A percentile compares a stretch with the other conserved stretches of the same genome.
phyloP scores from a whole-genome alignment of 2,888 invertebrate genomes.

The Drosophila colorata region DNA sequence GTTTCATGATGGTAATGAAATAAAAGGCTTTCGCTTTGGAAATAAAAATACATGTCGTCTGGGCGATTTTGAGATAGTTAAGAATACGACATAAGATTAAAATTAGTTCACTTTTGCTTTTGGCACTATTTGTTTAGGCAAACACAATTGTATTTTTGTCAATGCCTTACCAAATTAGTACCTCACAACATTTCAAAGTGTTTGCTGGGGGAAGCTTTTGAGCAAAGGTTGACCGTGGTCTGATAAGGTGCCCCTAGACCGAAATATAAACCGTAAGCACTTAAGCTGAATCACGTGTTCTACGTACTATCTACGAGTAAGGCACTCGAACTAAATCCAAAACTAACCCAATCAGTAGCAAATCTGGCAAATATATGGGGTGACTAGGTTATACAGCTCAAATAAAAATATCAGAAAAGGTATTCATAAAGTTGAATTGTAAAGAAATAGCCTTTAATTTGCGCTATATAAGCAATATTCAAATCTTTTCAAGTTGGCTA shows the following conservation, averaged over 20 bases:
- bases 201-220: neutral
- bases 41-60: too few species aligned
- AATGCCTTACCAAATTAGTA: neutral
- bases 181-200: neutral
- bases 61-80: too few species aligned
- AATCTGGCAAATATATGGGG: neutral
- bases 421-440: neutral
- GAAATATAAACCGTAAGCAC: too few species aligned
- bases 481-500: slow-evolving; percentile 1
- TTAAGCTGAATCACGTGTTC: neutral
- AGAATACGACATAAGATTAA: too few species aligned
- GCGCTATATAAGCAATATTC: neutral
- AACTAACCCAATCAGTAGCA: neutral
- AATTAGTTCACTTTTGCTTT: too few species aligned
- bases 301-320: neutral
- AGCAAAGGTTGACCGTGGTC: neutral
- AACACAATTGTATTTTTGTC: neutral
- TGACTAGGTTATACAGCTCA: neutral
- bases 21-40: too few species aligned
- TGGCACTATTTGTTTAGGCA: too few species aligned
- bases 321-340: neutral
- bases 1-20: neutral
- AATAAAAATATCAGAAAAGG: neutral
- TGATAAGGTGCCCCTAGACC: neutral
- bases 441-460: neutral